phyloP scores from a whole-genome alignment of 2,888 invertebrate species.

The Ochropleura leucogaster region DNA sequence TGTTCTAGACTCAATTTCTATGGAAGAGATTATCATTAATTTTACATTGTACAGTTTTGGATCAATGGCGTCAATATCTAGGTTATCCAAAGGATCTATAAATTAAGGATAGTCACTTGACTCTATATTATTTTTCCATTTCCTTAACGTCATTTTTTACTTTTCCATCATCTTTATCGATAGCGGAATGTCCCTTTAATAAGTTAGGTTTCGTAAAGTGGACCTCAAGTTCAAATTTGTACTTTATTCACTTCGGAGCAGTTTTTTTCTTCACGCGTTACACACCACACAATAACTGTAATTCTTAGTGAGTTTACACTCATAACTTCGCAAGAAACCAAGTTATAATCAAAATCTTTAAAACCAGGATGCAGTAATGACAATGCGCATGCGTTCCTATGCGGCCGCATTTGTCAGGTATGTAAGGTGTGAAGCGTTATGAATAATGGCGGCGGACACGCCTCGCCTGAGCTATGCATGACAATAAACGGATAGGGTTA shows the following conservation, averaged over 20 bases:
- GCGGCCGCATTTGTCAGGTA: constrained; percentile 65
- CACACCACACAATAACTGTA: not conserved
- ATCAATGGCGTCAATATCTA: not conserved
- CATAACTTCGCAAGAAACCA: constrained; percentile 7
- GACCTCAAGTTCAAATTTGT: too few relatives aligned
- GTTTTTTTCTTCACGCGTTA: too few relatives aligned
- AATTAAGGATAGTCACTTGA: not conserved
- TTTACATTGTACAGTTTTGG: not conserved
- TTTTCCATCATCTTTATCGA: too few relatives aligned
- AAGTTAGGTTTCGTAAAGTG: too few relatives aligned
- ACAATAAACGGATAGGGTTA: constrained; percentile 66
- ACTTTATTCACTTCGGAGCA: too few relatives aligned
- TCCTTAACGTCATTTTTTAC: too few relatives aligned
- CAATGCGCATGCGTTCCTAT: constrained; percentile 56
- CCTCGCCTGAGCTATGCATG: constrained; percentile 67
- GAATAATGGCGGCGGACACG: constrained; percentile 66
- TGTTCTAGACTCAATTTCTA: constrained; percentile 10
- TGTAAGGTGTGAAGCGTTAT: constrained; percentile 68
- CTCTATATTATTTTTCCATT: too few relatives aligned
- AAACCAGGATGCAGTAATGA: constrained; percentile 62
- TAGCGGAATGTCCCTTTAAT: too few relatives aligned
- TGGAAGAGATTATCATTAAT: constrained; percentile 32
- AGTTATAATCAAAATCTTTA: constrained; percentile 46
- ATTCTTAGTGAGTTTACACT: not conserved
- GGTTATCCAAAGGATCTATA: not conserved